Percentiles rank a stretch among this genome's conserved stretches.
These are phyloP conservation scores for Galerucella nymphaeae DNA, from an alignment of 2,888 invertebrate genomes.

Conservation along the genomic window DNA sequence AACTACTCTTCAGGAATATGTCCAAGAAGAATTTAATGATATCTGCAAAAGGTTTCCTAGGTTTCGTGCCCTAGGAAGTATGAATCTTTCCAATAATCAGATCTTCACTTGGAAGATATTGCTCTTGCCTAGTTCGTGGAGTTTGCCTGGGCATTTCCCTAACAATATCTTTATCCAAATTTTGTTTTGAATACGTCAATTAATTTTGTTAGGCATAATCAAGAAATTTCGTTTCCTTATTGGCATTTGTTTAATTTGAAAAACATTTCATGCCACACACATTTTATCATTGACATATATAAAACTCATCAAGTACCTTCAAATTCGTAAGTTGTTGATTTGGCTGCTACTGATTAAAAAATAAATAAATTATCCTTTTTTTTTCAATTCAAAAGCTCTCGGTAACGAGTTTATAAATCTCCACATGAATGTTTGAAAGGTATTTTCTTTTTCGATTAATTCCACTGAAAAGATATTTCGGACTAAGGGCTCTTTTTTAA, in stretches of 20 bases:
- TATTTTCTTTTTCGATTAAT: slow-evolving; percentile 2
- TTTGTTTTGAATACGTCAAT: too few relatives aligned
- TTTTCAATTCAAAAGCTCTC: slow-evolving; percentile 22
- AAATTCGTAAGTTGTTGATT: neutral
- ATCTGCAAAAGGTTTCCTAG: too few relatives aligned
- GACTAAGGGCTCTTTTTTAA: neutral
- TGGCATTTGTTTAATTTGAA: neutral
- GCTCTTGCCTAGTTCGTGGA: too few relatives aligned
- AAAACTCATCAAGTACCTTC: slow-evolving; percentile 2
- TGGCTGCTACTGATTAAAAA: neutral
- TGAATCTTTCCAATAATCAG: too few relatives aligned
- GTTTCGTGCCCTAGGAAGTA: too few relatives aligned
- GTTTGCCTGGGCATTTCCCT: too few relatives aligned
- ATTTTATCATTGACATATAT: slow-evolving; percentile 1
- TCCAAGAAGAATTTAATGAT: too few relatives aligned
- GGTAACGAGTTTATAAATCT: slow-evolving; percentile 20
- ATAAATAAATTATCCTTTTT: neutral
- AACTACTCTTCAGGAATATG: too few relatives aligned
- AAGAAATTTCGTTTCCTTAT: neutral
- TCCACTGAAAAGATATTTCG: neutral
- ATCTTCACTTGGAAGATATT: too few relatives aligned
- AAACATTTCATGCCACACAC: neutral
- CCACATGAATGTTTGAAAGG: slow-evolving; percentile 18
- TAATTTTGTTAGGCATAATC: neutral
- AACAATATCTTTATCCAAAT: too few relatives aligned